Percentiles rank a stretch among this genome's conserved stretches.
Evolutionary conservation across 2,113 vertebrate species (phyloP).

Genomic region (Apodemus sylvaticus): DNA sequence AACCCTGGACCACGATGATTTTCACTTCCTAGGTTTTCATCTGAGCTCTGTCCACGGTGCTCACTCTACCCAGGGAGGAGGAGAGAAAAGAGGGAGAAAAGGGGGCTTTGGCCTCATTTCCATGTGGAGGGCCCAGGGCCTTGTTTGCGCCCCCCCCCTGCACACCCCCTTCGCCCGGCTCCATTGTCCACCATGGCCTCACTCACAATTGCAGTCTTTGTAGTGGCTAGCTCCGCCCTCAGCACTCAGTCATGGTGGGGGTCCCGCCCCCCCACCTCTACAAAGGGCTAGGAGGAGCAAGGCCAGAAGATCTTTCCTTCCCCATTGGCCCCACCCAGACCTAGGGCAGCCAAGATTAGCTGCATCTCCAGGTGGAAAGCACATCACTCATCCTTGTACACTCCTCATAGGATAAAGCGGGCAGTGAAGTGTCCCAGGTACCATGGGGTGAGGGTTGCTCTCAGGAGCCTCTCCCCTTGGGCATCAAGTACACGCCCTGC

Average conservation of each 20-base stretch:
- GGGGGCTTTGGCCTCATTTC: slow-evolving; percentile 16
- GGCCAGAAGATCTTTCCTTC: not conserved
- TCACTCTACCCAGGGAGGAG: not conserved
- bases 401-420: no score
- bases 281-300: slow-evolving; percentile 28
- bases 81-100: not conserved
- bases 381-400: no score
- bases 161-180: not conserved
- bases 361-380: not conserved
- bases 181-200: not conserved
- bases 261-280: not conserved
- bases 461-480: fast-evolving
- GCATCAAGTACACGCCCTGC: not conserved
- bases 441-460: no score
- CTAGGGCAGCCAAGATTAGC: not conserved
- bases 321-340: not conserved
- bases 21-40: not conserved
- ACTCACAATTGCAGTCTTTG: slow-evolving; percentile 60
- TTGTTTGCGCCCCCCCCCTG: not conserved
- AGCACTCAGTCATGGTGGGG: not conserved
- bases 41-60: not conserved
- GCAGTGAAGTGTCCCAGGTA: not conserved
- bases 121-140: not conserved
- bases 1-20: not conserved
- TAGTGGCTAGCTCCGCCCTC: slow-evolving; percentile 9